Evolutionary conservation across 2,797 vertebrate genomes (phyloP).

Genomic region (Onychomys leucogaster): DNA sequence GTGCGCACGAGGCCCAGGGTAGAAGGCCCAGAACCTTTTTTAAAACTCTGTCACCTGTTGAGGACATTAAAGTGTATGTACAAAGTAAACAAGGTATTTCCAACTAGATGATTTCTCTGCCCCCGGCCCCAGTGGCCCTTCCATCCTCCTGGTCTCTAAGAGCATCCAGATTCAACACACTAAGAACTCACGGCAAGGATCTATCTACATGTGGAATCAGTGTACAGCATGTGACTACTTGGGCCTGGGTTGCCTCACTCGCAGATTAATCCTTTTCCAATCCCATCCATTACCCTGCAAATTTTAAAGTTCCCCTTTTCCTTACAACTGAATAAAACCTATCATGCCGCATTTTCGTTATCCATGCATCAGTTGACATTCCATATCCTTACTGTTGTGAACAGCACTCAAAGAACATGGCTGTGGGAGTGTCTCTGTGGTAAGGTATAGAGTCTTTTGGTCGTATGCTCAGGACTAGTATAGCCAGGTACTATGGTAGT

Average conservation of each 20-base stretch:
- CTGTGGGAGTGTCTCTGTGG: neutral
- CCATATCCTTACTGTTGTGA: neutral
- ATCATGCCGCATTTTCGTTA: neutral
- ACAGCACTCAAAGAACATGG: neutral
- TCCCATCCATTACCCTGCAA: neutral
- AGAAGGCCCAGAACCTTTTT: no score
- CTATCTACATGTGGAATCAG: neutral
- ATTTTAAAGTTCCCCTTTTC: neutral
- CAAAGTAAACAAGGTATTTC: conserved; percentile 5
- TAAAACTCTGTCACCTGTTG: neutral
- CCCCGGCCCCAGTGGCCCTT: neutral
- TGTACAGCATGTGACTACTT: neutral
- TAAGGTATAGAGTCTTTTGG: neutral
- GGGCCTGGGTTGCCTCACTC: neutral
- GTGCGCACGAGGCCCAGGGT: no score
- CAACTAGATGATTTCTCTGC: neutral
- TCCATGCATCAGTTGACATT: neutral
- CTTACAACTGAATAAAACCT: neutral
- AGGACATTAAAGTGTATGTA: neutral
- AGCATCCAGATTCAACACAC: neutral
- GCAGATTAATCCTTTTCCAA: neutral
- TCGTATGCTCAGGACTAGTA: neutral
- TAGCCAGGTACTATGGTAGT: no score
- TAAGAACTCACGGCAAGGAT: neutral
- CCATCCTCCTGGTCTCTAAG: neutral